These are phyloP conservation scores for Odontomachus brunneus DNA, from an alignment of 1,140 invertebrate species.

Conservation along the genomic window DNA sequence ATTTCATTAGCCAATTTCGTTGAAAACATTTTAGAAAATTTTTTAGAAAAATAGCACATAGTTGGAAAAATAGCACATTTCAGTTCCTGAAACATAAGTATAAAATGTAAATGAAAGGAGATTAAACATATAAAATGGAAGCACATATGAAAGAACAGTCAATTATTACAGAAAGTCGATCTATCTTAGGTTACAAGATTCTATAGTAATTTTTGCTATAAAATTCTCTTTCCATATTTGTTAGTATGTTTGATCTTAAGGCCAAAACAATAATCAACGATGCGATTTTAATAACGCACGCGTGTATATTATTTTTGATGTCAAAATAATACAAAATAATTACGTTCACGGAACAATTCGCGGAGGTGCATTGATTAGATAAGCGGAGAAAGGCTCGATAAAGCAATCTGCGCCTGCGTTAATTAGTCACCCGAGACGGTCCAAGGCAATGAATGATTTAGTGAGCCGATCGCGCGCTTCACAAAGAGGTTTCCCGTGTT, in stretches of 20 bases:
- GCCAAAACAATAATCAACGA: background rate
- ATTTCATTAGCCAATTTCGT: no score
- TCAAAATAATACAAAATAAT: background rate
- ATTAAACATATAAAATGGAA: no score
- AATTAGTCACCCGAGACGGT: constrained; percentile 78
- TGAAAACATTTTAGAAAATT: no score
- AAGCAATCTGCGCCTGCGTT: constrained; percentile 71
- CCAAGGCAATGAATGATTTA: constrained; percentile 81
- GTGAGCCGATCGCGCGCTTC: constrained; percentile 74
- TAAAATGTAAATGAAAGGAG: no score
- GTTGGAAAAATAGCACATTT: no score
- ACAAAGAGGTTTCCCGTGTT: constrained; percentile 84
- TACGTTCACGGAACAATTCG: background rate
- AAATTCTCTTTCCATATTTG: background rate
- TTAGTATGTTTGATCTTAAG: background rate
- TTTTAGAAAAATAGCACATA: no score
- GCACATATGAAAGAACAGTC: no score
- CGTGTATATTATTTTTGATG: background rate
- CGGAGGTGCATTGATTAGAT: constrained; percentile 65
- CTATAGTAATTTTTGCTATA: no score
- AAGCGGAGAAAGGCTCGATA: constrained; percentile 62
- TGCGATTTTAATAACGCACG: background rate
- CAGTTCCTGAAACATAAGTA: no score
- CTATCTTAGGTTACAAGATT: no score
- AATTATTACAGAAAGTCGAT: no score